A percentile compares a stretch with the other conserved stretches of the same genome.
Evolutionary conservation across 2,888 invertebrate genomes (phyloP).

Genomic region (Ypsolopha sequella): DNA sequence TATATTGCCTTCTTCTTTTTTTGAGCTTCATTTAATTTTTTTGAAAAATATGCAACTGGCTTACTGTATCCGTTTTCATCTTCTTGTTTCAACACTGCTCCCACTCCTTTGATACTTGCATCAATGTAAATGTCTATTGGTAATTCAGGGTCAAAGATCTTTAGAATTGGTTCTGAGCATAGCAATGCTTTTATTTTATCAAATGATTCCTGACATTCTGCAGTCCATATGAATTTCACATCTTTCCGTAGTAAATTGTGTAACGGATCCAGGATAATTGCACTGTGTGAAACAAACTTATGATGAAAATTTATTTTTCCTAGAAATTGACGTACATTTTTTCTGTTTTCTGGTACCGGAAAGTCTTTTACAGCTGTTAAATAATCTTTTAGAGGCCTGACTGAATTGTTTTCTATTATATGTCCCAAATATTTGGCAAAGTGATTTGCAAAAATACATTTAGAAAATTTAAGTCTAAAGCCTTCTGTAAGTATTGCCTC

Average conservation of each 20-base stretch:
- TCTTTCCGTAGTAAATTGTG: no score
- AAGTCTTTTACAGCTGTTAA: neutral
- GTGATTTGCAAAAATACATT: conserved; percentile 7
- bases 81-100: conserved; percentile 14
- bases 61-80: conserved; percentile 9
- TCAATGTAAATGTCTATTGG: conserved; percentile 18
- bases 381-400: neutral
- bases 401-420: neutral
- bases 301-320: no score
- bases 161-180: conserved; percentile 12
- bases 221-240: conserved; percentile 4
- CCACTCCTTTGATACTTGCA: conserved; percentile 14
- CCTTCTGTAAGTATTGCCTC: conserved; percentile 6
- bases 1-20: conserved; percentile 12
- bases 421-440: conserved; percentile 3
- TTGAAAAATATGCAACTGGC: no score
- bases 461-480: conserved; percentile 8
- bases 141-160: conserved; percentile 14
- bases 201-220: conserved; percentile 10
- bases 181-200: conserved; percentile 10
- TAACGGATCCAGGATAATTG: conserved; percentile 2
- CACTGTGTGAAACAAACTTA: conserved; percentile 3
- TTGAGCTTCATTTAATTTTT: no score
- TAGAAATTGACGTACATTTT: neutral
- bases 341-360: neutral